Conservation (phyloP, 2,113 vertebrate genomes). For the Setophaga kirtlandii region DNA sequence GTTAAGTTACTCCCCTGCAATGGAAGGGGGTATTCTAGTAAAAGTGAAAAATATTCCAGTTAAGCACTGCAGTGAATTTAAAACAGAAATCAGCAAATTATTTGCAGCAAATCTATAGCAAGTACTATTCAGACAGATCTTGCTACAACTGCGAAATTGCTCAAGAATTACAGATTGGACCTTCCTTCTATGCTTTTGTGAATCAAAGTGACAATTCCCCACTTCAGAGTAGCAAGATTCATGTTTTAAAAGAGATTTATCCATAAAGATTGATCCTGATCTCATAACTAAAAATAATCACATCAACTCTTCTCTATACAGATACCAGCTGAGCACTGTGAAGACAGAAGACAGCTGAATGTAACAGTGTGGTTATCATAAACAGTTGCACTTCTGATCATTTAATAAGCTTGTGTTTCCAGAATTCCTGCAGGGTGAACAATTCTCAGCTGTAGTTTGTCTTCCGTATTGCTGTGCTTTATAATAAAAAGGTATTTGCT, state of each 20-base stretch:
- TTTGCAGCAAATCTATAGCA: neutral
- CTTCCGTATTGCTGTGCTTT: neutral
- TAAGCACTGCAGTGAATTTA: neutral
- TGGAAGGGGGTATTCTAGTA: neutral
- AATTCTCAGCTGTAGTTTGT: neutral
- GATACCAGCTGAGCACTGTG: slow-evolving; percentile 48
- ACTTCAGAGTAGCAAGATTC: neutral
- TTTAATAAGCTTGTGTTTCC: neutral
- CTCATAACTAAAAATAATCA: neutral
- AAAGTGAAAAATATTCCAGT: neutral
- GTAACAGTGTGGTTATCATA: neutral
- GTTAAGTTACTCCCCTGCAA: neutral
- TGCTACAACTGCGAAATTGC: neutral
- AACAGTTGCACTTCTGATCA: neutral
- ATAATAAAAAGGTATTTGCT: slow-evolving; percentile 40
- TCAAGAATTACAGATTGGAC: neutral
- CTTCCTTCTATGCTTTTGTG: neutral
- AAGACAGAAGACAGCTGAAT: neutral
- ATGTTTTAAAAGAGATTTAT: neutral
- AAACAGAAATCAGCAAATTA: neutral
- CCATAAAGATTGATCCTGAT: neutral
- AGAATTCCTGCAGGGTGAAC: neutral
- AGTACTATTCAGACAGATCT: neutral
- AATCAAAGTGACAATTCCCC: neutral
- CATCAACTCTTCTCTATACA: neutral